Evolutionary conservation across 2,797 vertebrate genomes (phyloP), one percentile per base, ranked within the genome.

Genomic region (Onychomys torridus): DNA sequence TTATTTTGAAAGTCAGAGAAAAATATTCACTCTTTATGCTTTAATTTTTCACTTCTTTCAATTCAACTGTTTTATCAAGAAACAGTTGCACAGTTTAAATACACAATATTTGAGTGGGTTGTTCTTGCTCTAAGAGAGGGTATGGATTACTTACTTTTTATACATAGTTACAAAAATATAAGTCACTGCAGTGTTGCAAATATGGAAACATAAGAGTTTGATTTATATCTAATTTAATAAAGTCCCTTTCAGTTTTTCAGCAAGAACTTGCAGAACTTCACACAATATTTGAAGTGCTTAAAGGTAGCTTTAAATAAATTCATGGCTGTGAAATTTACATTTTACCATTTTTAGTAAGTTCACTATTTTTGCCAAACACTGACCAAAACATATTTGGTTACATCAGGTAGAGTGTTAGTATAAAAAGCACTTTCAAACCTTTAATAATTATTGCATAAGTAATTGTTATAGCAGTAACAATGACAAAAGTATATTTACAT

Each of bases 1-100:
- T 37, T 95, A 59, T 89, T 92, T 91, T 93, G 21, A 95, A 96
- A 17, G n/a, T 73, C 57, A 82, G 52, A 86, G 63, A 94, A 95
- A 90, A 91, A 88, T 91, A 63, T 59, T 63, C 63, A 82, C 43
- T 92, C 63, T 93, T 86, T 90, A 91, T 89, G 34, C 49, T 93
- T 94, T 52, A 81, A 71, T 81, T 92, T 86, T 87, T 93, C 13
- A 71, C 27, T 90, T 96, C 29, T 83, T 93, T 84, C 34, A 79
- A 14, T 95, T 85, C 9, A 40, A 83, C 34, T 79, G 2, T 91
- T 93, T 96, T 87, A 95, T 55, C 29, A 91, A 87, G 37, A 76
- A n/a, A 5, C 4, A 40, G 57, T n/a, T 89, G 21, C 10, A 75
- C 49, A 83, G 71, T 11, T 94, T 85, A 71, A 83, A 90, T 82